Percentiles rank a stretch among this genome's conserved stretches.
phyloP scores from a whole-genome alignment of 2,797 vertebrate species.

The Premnoplex brunnescens region DNA sequence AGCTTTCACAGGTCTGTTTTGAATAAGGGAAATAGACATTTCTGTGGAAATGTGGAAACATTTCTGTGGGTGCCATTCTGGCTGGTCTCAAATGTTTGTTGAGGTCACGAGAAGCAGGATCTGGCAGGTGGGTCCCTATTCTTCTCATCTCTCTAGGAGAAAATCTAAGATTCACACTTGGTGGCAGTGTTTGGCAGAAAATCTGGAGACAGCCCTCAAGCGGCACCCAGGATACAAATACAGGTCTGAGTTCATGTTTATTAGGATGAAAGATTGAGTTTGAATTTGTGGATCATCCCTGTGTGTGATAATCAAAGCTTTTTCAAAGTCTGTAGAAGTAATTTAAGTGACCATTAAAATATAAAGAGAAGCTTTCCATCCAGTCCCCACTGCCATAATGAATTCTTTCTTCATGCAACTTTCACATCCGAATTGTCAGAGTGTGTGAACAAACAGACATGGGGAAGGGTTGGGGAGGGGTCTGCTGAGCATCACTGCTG shows the following conservation, averaged over 20 bases:
- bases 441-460: background rate
- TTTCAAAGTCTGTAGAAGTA: constrained; percentile 57
- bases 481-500: background rate
- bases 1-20: background rate
- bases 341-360: constrained; percentile 58
- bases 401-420: background rate
- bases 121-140: background rate
- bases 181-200: constrained; percentile 76
- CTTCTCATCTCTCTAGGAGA: background rate
- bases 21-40: background rate
- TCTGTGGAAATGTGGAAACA: background rate
- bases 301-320: constrained; percentile 49
- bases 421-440: background rate
- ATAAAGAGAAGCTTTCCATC: constrained; percentile 16
- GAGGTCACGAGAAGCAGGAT: background rate
- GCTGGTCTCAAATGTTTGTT: background rate
- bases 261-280: constrained; percentile 31
- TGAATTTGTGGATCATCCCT: constrained; percentile 41
- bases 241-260: constrained; percentile 8
- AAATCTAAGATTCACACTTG: constrained; percentile 59
- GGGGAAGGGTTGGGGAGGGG: background rate
- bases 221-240: background rate
- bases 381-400: background rate
- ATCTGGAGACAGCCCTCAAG: background rate
- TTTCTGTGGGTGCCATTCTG: background rate